Percentiles rank a stretch among this genome's conserved stretches.
Conservation (phyloP, 2,888 invertebrate genomes). For the Limnephilus rhombicus region DNA sequence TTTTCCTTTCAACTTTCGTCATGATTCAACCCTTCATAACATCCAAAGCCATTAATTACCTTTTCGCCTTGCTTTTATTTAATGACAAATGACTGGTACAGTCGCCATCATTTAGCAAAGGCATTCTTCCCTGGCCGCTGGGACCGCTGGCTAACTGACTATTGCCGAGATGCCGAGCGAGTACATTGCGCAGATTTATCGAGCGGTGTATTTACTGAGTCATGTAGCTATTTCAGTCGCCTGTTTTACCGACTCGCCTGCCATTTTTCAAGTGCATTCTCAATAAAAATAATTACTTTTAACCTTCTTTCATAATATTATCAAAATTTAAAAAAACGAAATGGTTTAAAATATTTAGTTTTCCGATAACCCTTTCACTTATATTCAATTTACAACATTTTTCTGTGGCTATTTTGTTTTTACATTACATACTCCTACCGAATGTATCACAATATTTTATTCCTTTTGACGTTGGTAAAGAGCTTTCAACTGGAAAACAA, state of each 20-base stretch:
- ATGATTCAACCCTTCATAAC: constrained; percentile 19
- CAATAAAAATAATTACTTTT: not conserved
- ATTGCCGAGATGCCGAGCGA: not conserved
- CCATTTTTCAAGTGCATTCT: constrained; percentile 5
- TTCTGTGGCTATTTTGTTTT: not conserved
- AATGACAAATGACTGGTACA: not conserved
- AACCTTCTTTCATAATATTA: too few relatives aligned
- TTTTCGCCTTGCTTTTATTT: not conserved
- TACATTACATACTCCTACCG: not conserved
- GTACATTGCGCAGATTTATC: constrained; percentile 32
- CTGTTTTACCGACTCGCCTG: constrained; percentile 14
- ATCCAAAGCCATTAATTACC: constrained; percentile 8
- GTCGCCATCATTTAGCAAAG: constrained; percentile 13
- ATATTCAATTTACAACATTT: not conserved
- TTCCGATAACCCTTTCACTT: not conserved
- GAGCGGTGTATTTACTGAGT: constrained; percentile 25
- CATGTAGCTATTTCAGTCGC: constrained; percentile 32
- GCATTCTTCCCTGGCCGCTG: constrained; percentile 1
- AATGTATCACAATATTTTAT: not conserved
- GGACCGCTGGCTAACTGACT: not conserved
- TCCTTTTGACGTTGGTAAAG: not conserved
- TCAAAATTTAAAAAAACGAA: not conserved
- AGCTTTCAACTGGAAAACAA: not conserved
- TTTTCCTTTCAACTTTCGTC: not conserved
- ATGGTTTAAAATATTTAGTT: not conserved